These are phyloP conservation scores for Byasa hedistus DNA, from an alignment of 2,888 invertebrate genomes.

Conservation along the genomic window DNA sequence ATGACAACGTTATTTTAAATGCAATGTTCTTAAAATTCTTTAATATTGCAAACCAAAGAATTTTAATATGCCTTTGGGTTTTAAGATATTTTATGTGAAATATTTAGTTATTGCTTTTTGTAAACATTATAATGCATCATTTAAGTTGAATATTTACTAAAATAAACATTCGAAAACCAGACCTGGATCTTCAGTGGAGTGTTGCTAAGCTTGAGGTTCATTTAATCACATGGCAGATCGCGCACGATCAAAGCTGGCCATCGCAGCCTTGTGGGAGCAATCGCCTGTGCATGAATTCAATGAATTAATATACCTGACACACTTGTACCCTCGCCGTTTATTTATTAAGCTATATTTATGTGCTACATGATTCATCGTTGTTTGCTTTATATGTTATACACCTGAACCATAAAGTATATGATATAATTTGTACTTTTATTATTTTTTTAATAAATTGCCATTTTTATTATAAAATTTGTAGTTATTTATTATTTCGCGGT, in stretches of 20 bases:
- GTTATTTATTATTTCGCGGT: too few relatives aligned
- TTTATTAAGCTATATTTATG: conserved; percentile 29
- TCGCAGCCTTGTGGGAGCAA: conserved; percentile 55
- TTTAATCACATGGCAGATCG: conserved; percentile 70
- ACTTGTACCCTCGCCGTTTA: conserved; percentile 47
- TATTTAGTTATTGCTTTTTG: background rate
- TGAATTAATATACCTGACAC: conserved; percentile 68
- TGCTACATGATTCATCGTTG: conserved; percentile 13
- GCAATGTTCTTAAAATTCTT: too few relatives aligned
- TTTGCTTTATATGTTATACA: conserved; percentile 5
- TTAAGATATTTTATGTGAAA: background rate
- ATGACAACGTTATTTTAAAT: too few relatives aligned
- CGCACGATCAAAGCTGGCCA: conserved; percentile 71
- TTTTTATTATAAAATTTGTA: too few relatives aligned
- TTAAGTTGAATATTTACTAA: background rate
- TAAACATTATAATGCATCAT: background rate
- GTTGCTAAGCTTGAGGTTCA: conserved; percentile 50
- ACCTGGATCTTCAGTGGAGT: conserved; percentile 16
- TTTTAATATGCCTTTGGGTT: background rate
- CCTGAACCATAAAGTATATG: conserved; percentile 5
- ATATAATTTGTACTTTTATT: too few relatives aligned
- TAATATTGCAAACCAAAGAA: too few relatives aligned
- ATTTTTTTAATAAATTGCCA: too few relatives aligned
- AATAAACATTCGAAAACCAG: conserved; percentile 25
- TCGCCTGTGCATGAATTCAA: conserved; percentile 66